These are phyloP conservation scores for Distichodus sexfasciatus DNA, from an alignment of 2,797 vertebrate species.

Conservation along the genomic window DNA sequence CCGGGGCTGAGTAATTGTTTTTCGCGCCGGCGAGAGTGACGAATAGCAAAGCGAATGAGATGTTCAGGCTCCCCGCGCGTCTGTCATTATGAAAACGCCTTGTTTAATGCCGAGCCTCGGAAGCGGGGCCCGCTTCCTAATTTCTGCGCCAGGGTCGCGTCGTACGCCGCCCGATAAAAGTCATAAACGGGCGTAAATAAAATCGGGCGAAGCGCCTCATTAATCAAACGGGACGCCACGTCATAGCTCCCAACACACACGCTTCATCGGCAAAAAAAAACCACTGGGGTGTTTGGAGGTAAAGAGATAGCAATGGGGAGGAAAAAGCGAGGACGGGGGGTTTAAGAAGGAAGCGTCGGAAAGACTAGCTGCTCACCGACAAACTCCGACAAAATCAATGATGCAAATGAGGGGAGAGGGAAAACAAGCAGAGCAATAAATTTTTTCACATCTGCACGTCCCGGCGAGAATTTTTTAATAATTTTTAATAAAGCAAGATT, in stretches of 20 bases:
- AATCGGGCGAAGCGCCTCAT: slow-evolving; percentile 79
- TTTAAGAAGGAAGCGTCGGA: slow-evolving; percentile 5
- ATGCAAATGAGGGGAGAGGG: slow-evolving; percentile 87
- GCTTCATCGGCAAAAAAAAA: slow-evolving; percentile 47
- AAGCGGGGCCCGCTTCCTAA: slow-evolving; percentile 35
- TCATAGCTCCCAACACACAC: slow-evolving; percentile 67
- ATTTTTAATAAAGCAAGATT: slow-evolving; percentile 99
- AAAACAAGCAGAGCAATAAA: slow-evolving; percentile 97
- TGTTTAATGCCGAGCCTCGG: slow-evolving; percentile 53
- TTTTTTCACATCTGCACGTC: slow-evolving; percentile 93
- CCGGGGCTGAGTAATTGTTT: slow-evolving; percentile 47
- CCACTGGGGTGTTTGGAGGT: no score
- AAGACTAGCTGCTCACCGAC: slow-evolving; percentile 80
- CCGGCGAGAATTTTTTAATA: slow-evolving; percentile 92
- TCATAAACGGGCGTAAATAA: slow-evolving; percentile 88
- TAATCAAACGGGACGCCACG: slow-evolving; percentile 81
- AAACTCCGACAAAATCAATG: slow-evolving; percentile 94
- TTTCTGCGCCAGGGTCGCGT: slow-evolving; percentile 58
- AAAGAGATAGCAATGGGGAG: background rate
- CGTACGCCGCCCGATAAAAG: slow-evolving; percentile 72
- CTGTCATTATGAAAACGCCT: slow-evolving; percentile 47
- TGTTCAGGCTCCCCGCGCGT: slow-evolving; percentile 35
- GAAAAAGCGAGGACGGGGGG: background rate
- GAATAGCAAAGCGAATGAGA: slow-evolving; percentile 54
- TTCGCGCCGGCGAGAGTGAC: slow-evolving; percentile 50